Evolutionary conservation across 2,888 invertebrate genomes (phyloP), one percentile per base, ranked within the genome.

Genomic region (Ypsolopha sequella): DNA sequence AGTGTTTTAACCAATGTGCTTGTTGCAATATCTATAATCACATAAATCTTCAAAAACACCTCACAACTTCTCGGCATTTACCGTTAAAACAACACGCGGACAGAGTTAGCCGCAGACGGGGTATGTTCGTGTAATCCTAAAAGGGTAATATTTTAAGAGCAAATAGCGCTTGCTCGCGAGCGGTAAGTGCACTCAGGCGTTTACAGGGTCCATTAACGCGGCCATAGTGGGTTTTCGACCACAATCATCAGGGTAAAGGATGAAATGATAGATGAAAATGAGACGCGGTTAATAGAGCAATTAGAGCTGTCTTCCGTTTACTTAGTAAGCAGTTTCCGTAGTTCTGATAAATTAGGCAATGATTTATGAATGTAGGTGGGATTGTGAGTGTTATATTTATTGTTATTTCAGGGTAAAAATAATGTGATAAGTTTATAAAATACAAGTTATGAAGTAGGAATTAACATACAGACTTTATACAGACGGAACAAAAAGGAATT

Each of bases 131-230:
- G 70, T 76, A 74, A 73, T 73, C 73, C 76, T 80, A 70, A 80
- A 80, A 80, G 80, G 80, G 79, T 78, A 76, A 80, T 80, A 79
- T 78, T 80, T 80, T 78, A 76, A 74, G 66, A 68, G 72, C 62
- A 73, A 77, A 76, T 74, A 74, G 73, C 75, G 62, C 41, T 63
- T 59, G 61, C 59, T 62, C 60, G 60, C 58, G 55, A 55, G 62
- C 57, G 62, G 63, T 53, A 53, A 76, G 75, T 76, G 77, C 77
- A 77, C 79, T 79, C 70, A 14, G 43, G 44, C 44, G 44, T 44
- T 44, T 33, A 44, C 44, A 8, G 44, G 14, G 33, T 44, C 44
- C 44, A 44, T 44, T 44, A 44, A 44, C 11, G 24, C 33, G 10
- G 44, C 33, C 14, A 24, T 24, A 39, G 39, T 39, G 39, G 9